A percentile compares a stretch with the other conserved stretches of the same genome.
These are phyloP conservation scores for Geodia barretti DNA, from an alignment of 37 sponge, comb jelly and placozoan species.

Conservation along the genomic window DNA sequence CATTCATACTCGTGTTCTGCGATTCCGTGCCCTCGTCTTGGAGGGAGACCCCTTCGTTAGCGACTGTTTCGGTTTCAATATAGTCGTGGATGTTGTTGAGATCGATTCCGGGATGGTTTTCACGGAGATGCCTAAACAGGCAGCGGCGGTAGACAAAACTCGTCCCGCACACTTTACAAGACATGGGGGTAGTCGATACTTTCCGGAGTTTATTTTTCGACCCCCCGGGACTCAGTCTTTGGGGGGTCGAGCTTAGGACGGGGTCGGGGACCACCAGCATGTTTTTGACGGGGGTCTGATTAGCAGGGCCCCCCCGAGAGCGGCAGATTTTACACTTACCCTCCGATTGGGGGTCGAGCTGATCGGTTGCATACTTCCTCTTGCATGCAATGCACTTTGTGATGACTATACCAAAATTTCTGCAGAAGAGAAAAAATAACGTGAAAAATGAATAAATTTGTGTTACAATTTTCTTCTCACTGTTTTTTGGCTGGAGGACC, in stretches of 20 bases:
- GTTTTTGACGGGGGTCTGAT: background rate
- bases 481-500: conserved; percentile 2
- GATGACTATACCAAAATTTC: conserved; percentile 16
- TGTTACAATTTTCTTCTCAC: too few species aligned
- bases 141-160: conserved; percentile 57
- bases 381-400: conserved; percentile 16
- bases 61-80: conserved; percentile 5
- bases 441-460: too few species aligned
- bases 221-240: background rate
- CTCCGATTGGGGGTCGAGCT: background rate
- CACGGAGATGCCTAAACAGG: conserved; percentile 60
- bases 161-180: conserved; percentile 58
- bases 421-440: background rate
- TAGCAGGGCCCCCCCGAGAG: background rate
- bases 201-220: conserved; percentile 11
- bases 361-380: conserved; percentile 41
- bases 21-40: background rate
- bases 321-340: conserved; percentile 17
- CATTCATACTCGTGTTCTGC: conserved; percentile 22
- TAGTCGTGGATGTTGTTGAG: conserved; percentile 34
- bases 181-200: conserved; percentile 2
- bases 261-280: background rate
- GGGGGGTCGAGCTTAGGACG: conserved; percentile 2
- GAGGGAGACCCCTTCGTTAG: background rate
- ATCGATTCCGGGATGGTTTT: conserved; percentile 44